Percentiles rank a stretch among this genome's conserved stretches.
These are phyloP conservation scores for Hassar affinis DNA, from an alignment of 2,113 vertebrate species.

Conservation along the genomic window DNA sequence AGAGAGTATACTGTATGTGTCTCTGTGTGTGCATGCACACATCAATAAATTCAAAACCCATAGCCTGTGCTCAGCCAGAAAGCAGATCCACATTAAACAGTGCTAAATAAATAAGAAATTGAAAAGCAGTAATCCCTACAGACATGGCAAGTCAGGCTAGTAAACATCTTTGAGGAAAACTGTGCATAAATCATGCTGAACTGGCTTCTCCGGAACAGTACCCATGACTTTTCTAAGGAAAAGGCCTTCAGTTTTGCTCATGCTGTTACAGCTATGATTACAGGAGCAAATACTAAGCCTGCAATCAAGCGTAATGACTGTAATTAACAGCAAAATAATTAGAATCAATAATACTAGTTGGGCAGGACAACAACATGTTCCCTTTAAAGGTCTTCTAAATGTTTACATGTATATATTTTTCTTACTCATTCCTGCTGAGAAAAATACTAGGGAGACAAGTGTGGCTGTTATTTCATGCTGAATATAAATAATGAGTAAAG, in stretches of 20 bases:
- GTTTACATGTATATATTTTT: background rate
- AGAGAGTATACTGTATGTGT: constrained; percentile 5
- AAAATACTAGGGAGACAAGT: background rate
- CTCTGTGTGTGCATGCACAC: constrained; percentile 68
- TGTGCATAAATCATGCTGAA: constrained; percentile 16
- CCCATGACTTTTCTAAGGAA: background rate
- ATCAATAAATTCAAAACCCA: constrained; percentile 62
- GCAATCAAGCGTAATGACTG: background rate
- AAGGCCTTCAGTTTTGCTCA: background rate
- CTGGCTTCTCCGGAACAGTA: background rate
- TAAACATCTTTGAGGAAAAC: constrained; percentile 44
- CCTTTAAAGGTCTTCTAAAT: background rate
- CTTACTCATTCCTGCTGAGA: background rate
- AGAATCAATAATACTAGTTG: background rate
- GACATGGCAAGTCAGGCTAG: constrained; percentile 27
- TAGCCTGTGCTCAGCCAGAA: constrained; percentile 32
- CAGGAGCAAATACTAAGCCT: background rate
- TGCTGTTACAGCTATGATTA: background rate
- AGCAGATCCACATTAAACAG: constrained; percentile 46
- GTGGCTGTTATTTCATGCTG: background rate
- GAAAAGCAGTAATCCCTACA: constrained; percentile 32
- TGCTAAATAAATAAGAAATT: constrained; percentile 47
- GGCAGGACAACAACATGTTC: background rate
- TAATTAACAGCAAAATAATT: constrained; percentile 15
- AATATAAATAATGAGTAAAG: background rate